These are phyloP conservation scores for Perccottus glenii DNA, from an alignment of 2,113 vertebrate species.

Conservation along the genomic window DNA sequence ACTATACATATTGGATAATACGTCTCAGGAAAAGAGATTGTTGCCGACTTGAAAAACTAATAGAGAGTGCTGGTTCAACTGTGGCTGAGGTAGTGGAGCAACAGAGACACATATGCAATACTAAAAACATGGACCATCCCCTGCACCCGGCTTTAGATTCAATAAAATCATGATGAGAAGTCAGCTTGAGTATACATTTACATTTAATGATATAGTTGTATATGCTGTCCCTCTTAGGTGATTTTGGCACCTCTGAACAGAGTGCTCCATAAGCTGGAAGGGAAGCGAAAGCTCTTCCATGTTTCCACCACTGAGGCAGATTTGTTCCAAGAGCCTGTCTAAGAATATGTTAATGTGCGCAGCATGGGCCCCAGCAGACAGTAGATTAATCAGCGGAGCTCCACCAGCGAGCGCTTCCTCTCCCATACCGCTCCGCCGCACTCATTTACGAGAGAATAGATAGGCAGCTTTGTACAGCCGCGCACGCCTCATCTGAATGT, in stretches of 20 bases:
- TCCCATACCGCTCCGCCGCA: conserved; percentile 47
- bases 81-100: too few species aligned
- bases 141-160: too few species aligned
- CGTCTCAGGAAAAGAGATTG: too few species aligned
- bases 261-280: conserved; percentile 63
- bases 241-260: conserved; percentile 50
- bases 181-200: background rate
- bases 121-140: too few species aligned
- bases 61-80: too few species aligned
- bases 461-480: conserved; percentile 69
- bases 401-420: conserved; percentile 52
- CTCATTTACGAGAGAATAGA: conserved; percentile 78
- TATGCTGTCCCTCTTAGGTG: conserved; percentile 50
- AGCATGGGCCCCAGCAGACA: conserved; percentile 72
- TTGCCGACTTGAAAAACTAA: too few species aligned
- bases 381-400: conserved; percentile 76
- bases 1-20: too few species aligned
- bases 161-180: too few species aligned
- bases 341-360: conserved; percentile 78
- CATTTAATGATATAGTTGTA: conserved; percentile 45
- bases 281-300: conserved; percentile 48
- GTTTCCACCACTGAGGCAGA: conserved; percentile 50
- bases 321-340: conserved; percentile 68
- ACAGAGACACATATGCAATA: too few species aligned
- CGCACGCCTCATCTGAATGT: conserved; percentile 81